A percentile compares a stretch with the other conserved stretches of the same genome.
Conservation (phyloP, 1,140 invertebrate genomes). For the Tetramorium alpestre region DNA sequence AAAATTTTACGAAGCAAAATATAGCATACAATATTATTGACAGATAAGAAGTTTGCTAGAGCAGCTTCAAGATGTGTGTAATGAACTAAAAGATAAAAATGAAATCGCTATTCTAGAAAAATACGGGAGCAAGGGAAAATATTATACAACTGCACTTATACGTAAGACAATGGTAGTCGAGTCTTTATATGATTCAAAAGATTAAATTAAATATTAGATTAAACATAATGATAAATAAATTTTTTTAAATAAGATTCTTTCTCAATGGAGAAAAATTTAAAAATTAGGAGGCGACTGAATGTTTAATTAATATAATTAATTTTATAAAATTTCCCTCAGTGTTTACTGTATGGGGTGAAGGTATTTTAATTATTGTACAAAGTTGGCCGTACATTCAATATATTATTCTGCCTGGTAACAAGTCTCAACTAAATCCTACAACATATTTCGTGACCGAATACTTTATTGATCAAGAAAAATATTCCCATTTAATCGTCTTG, state of each 20-base stretch:
- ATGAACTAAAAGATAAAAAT: background rate
- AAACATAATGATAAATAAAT: background rate
- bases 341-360: background rate
- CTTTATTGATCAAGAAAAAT: conserved; percentile 39
- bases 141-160: background rate
- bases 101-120: conserved; percentile 40
- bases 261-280: background rate
- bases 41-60: background rate
- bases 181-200: background rate
- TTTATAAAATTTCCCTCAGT: background rate
- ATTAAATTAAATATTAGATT: background rate
- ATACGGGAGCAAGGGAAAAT: background rate
- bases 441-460: background rate
- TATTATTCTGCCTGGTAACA: background rate
- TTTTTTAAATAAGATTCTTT: background rate
- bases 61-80: background rate
- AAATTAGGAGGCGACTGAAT: background rate
- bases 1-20: background rate
- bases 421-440: background rate
- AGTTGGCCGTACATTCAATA: background rate
- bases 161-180: background rate
- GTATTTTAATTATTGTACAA: background rate
- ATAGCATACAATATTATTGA: background rate
- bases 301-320: background rate
- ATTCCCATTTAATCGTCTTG: background rate